Evolutionary conservation across 2,113 vertebrate genomes (phyloP).

Genomic region (Fulica atra): DNA sequence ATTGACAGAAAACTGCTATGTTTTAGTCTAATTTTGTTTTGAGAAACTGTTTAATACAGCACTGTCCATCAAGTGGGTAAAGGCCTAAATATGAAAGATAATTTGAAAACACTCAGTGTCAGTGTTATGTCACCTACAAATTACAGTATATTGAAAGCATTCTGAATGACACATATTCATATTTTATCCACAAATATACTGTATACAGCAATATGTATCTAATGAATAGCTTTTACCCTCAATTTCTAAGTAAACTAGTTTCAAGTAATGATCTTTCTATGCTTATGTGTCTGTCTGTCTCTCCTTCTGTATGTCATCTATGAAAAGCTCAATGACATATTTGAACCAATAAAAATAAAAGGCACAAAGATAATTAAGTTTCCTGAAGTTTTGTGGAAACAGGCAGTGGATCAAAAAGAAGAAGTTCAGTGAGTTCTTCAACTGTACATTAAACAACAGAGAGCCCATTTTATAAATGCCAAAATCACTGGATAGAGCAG

Average conservation of each 20-base stretch:
- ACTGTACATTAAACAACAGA: background rate
- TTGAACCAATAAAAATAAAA: background rate
- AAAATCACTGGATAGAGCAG: background rate
- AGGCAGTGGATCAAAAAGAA: background rate
- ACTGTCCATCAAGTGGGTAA: conserved; percentile 51
- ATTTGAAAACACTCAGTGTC: conserved; percentile 62
- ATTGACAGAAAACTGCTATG: conserved; percentile 54
- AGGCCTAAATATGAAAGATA: conserved; percentile 47
- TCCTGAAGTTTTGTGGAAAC: background rate
- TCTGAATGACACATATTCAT: conserved; percentile 23
- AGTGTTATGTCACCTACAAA: conserved; percentile 49
- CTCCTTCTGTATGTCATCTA: background rate
- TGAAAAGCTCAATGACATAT: background rate
- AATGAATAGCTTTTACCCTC: background rate
- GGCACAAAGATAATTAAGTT: background rate
- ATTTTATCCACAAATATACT: conserved; percentile 6
- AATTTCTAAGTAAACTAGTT: background rate
- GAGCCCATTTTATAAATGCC: background rate
- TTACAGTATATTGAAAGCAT: conserved; percentile 51
- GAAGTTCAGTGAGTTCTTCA: background rate
- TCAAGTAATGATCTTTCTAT: background rate
- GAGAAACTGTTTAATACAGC: conserved; percentile 58
- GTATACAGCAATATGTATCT: background rate
- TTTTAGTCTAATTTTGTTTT: conserved; percentile 65
- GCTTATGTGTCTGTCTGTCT: background rate